Base-by-base conservation (phyloP, 2,113 vertebrate species). In the Hemiscyllium ocellatum region DNA sequence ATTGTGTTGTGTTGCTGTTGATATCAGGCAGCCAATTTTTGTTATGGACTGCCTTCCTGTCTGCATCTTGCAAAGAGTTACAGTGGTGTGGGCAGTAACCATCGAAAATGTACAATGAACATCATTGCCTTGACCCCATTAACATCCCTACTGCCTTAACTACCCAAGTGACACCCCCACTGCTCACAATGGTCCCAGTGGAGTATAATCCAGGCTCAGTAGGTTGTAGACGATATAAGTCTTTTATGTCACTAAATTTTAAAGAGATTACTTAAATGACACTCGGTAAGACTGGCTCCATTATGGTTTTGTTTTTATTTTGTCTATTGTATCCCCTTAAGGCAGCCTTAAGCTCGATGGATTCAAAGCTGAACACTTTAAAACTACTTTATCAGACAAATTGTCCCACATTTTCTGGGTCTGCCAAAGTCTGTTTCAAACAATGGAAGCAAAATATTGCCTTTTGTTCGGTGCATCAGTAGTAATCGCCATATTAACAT, bases 371-470 rank as follows among this genome's bases (percentile, higher is more conserved):
- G 52, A 26, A 29, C 29, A n/a, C 15, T 61, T n/a, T 33, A 90
- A 90, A 61, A 90, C 26, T 90, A 61, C 56, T 61, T 61, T 61
- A 90, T 61, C 87, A 90, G 52, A 56, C 52, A 89, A 89, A 56
- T 56, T 89, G 26, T 56, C 13, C 50, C 24, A 89, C 52, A 12
- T 29, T 5, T 29, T 61, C 61, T 17, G 15, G 52, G 13, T 33
- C 52, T 90, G 87, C 52, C 85, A 90, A 90, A 90, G 87, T 61
- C 52, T 90, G 26, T 61, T 90, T 90, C 52, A 56, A 56, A 65
- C 87, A 65, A n/a, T 33, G 61, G 52, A 13, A 33, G 52, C 12
- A 90, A 90, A 61, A 56, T 90, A 13, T 90, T 61, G 87, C n/a
- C 50, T 89, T 52, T 52, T 87, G 24, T 29, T 87, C 50, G 56